Conservation (phyloP, 2,888 invertebrate genomes). For the Drosophila lacicola region DNA sequence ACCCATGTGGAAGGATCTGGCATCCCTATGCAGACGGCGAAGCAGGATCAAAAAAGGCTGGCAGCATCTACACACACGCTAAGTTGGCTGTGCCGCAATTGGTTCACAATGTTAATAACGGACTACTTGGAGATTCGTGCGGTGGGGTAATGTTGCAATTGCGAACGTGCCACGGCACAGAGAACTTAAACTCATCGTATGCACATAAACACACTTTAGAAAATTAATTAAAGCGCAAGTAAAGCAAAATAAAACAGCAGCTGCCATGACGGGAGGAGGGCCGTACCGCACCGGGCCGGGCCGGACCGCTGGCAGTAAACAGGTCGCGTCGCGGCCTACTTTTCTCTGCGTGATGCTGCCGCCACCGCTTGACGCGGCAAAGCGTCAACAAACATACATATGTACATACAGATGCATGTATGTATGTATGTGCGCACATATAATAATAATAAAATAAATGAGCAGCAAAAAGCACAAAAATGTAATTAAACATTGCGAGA, state of each 20-base stretch:
- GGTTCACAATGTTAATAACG: conserved; percentile 40
- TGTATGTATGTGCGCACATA: conserved; percentile 1
- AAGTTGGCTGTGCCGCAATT: conserved; percentile 20
- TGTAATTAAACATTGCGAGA: conserved; percentile 66
- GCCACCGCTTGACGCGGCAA: conserved; percentile 14
- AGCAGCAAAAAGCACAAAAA: conserved; percentile 53
- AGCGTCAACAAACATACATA: conserved; percentile 25
- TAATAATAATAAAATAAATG: conserved; percentile 60
- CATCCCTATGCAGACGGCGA: neutral
- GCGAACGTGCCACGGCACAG: conserved; percentile 48
- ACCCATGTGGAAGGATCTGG: conserved; percentile 7
- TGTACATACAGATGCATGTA: neutral
- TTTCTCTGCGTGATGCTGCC: conserved; percentile 61
- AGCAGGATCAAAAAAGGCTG: conserved; percentile 11
- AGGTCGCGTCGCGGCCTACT: conserved; percentile 70
- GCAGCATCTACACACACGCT: neutral
- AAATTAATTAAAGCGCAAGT: conserved; percentile 74
- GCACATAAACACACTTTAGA: conserved; percentile 65
- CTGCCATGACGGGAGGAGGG: conserved; percentile 34
- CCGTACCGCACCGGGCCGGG: neutral
- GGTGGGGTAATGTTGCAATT: conserved; percentile 58
- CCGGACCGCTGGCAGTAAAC: conserved; percentile 48
- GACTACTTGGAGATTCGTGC: conserved; percentile 25
- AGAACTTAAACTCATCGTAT: conserved; percentile 32
- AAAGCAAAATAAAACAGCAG: conserved; percentile 47